A percentile compares a stretch with the other conserved stretches of the same genome.
Evolutionary conservation across 2,797 vertebrate genomes (phyloP).

Genomic region (Crossoptilon crossoptilon): DNA sequence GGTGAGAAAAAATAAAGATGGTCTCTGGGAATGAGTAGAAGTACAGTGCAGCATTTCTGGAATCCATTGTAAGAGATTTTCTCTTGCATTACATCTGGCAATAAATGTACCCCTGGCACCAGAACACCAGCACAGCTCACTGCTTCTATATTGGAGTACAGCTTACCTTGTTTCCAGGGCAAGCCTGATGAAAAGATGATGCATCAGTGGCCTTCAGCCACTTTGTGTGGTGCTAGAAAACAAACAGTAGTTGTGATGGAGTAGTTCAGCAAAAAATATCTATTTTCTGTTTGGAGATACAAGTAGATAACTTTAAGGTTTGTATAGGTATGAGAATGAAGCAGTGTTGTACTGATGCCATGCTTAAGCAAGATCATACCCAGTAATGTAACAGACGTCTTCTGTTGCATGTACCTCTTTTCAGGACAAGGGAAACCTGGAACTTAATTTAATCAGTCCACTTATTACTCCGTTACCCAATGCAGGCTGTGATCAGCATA

Average conservation of each 20-base stretch:
- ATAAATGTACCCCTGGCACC: background rate
- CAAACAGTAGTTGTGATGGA: conserved; percentile 11
- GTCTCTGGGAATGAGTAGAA: background rate
- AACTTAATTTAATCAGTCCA: conserved; percentile 49
- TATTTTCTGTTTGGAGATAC: background rate
- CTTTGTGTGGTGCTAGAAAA: background rate
- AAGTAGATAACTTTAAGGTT: background rate
- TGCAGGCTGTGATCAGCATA: background rate
- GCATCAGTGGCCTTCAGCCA: background rate
- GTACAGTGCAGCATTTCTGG: background rate
- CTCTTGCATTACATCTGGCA: background rate
- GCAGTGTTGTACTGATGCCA: background rate
- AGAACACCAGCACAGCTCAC: background rate
- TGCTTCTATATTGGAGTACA: conserved; percentile 33
- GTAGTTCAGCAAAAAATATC: background rate
- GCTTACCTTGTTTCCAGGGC: background rate
- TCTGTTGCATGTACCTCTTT: conserved; percentile 38
- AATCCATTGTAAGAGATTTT: background rate
- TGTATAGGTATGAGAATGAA: conserved; percentile 19
- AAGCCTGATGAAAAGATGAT: background rate
- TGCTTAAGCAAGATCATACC: background rate
- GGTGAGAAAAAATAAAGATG: conserved; percentile 75
- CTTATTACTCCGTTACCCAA: conserved; percentile 60
- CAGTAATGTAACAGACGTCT: background rate
- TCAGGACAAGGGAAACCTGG: conserved; percentile 64